Conservation (phyloP, 2,797 vertebrate genomes). For the Glossophaga mutica region DNA sequence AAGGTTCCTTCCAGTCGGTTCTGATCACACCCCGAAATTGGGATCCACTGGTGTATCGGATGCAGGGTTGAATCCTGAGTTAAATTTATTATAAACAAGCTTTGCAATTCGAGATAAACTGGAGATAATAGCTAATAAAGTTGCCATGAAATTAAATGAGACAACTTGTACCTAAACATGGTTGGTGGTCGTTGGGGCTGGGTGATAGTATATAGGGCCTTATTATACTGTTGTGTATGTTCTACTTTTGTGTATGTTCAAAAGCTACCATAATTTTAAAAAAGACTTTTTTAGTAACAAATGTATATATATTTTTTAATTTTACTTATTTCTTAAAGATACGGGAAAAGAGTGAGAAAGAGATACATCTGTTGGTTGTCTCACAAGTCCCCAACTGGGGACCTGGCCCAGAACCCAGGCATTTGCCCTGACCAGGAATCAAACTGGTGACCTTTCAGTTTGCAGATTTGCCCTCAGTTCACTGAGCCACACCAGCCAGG, state of each 20-base stretch:
- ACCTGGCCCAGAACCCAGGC: too few species aligned
- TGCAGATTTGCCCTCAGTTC: not conserved
- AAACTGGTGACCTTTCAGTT: not conserved
- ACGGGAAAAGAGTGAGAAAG: not conserved
- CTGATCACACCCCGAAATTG: not conserved
- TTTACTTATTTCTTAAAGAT: not conserved
- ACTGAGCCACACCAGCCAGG: not conserved
- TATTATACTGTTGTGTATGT: not conserved
- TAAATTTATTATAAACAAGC: not conserved
- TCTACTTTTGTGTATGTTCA: not conserved
- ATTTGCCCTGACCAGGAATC: not conserved
- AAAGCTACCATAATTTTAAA: not conserved
- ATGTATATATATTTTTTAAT: not conserved
- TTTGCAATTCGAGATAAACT: not conserved
- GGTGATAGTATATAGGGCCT: not conserved
- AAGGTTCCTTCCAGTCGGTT: not conserved
- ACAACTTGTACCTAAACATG: not conserved
- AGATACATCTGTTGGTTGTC: not conserved
- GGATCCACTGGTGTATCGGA: not conserved
- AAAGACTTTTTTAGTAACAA: not conserved
- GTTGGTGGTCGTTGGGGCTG: not conserved
- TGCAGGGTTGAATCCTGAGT: not conserved
- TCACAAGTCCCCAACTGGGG: not conserved
- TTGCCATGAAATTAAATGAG: not conserved
- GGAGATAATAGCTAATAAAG: not conserved